phyloP scores from a whole-genome alignment of 2,888 invertebrate species.

The Scaeva pyrastri region DNA sequence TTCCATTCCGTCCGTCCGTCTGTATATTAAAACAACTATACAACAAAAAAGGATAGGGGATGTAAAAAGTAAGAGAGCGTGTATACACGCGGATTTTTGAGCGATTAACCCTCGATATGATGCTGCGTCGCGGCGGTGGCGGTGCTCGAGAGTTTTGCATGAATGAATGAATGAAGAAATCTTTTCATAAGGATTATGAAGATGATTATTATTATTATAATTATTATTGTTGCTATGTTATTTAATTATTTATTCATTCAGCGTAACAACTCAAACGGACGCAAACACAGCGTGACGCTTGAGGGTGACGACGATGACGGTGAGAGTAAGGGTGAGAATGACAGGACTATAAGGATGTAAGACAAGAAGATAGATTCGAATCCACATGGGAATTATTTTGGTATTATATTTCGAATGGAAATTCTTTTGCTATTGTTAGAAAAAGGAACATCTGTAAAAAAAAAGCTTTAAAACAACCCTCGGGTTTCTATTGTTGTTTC shows the following conservation, averaged over 20 bases:
- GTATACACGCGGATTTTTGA: constrained; percentile 70
- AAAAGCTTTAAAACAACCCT: constrained; percentile 50
- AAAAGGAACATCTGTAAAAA: constrained; percentile 57
- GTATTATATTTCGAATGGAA: constrained; percentile 4
- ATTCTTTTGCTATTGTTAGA: constrained; percentile 8
- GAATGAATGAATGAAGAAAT: constrained; percentile 44
- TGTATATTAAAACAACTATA: background rate
- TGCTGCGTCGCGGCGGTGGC: background rate
- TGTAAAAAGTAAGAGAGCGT: constrained; percentile 49
- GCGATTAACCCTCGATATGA: constrained; percentile 71
- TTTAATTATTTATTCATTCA: constrained; percentile 75
- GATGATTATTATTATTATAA: constrained; percentile 71
- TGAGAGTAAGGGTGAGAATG: too few relatives aligned
- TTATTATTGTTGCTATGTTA: constrained; percentile 67
- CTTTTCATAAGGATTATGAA: constrained; percentile 67
- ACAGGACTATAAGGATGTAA: too few relatives aligned
- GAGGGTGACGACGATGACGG: too few relatives aligned
- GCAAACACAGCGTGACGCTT: background rate
- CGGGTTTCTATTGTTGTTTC: constrained; percentile 35
- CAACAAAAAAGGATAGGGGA: constrained; percentile 5
- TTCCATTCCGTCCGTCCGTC: too few relatives aligned
- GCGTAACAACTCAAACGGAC: constrained; percentile 38
- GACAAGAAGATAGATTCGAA: constrained; percentile 24
- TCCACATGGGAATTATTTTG: constrained; percentile 46
- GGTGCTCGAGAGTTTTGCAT: background rate